Percentiles rank a stretch among this genome's conserved stretches.
phyloP scores from a whole-genome alignment of 2,888 invertebrate genomes.

The Drosophila maculinotata region DNA sequence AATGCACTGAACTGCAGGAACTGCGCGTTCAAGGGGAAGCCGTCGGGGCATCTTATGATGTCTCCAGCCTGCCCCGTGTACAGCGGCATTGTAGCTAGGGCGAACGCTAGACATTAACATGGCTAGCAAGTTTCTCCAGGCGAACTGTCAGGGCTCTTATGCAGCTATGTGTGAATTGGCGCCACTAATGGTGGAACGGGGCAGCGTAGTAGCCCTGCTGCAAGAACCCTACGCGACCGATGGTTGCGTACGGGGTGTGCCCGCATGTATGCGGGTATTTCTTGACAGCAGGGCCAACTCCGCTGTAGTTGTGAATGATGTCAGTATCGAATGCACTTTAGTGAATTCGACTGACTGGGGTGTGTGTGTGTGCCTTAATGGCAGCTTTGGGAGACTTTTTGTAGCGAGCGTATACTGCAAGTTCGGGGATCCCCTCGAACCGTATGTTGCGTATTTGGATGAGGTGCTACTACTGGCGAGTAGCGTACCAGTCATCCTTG shows the following conservation, averaged over 20 bases:
- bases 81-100: too few species aligned
- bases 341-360: constrained; percentile 9
- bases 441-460: constrained; percentile 3
- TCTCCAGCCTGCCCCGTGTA: too few species aligned
- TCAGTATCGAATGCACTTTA: constrained; percentile 10
- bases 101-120: too few species aligned
- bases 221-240: background rate
- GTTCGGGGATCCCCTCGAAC: constrained; percentile 2
- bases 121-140: constrained; percentile 2
- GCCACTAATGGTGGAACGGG: background rate
- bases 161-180: background rate
- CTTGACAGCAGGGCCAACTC: constrained; percentile 16
- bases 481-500: constrained; percentile 11
- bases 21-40: too few species aligned
- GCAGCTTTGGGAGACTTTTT: constrained; percentile 3
- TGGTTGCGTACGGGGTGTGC: background rate
- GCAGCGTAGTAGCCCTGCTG: background rate
- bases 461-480: constrained; percentile 12
- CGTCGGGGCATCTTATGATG: too few species aligned
- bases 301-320: constrained; percentile 15
- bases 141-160: background rate
- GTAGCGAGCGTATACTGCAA: constrained; percentile 7
- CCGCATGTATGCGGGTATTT: constrained; percentile 1
- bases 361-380: constrained; percentile 9
- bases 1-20: too few species aligned